These are phyloP conservation scores for Grallaria varia DNA, from an alignment of 2,113 vertebrate species.

Conservation along the genomic window DNA sequence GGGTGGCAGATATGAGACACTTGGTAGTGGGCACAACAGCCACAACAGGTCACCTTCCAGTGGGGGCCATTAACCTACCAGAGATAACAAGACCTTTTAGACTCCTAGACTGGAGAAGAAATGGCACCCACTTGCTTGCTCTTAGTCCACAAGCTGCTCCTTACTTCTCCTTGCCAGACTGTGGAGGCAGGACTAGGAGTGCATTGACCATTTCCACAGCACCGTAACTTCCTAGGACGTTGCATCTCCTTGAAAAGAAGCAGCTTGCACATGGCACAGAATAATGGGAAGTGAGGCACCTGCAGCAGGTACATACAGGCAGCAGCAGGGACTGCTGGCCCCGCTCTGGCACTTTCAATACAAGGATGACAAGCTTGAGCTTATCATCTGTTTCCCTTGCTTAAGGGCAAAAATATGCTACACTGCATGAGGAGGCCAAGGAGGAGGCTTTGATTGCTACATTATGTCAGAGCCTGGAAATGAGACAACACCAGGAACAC, in stretches of 20 bases:
- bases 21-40: background rate
- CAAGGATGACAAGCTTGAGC: background rate
- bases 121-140: background rate
- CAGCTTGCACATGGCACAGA: background rate
- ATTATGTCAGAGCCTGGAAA: background rate
- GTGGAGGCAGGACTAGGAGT: background rate
- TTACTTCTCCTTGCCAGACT: background rate
- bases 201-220: background rate
- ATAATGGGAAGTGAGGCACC: background rate
- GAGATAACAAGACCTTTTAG: background rate
- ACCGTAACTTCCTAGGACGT: background rate
- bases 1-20: background rate
- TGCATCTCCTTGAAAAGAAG: background rate
- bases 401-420: constrained; percentile 31
- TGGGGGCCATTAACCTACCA: background rate
- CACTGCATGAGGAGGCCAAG: background rate
- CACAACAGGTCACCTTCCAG: background rate
- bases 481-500: background rate
- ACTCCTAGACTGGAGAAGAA: background rate
- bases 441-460: background rate
- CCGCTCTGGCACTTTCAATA: background rate
- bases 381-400: background rate
- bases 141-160: background rate
- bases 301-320: fast-evolving
- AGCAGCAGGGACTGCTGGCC: background rate